Percentiles rank a stretch among this genome's conserved stretches.
Evolutionary conservation across 1,140 invertebrate species (phyloP).

Genomic region (Nymphalis io): DNA sequence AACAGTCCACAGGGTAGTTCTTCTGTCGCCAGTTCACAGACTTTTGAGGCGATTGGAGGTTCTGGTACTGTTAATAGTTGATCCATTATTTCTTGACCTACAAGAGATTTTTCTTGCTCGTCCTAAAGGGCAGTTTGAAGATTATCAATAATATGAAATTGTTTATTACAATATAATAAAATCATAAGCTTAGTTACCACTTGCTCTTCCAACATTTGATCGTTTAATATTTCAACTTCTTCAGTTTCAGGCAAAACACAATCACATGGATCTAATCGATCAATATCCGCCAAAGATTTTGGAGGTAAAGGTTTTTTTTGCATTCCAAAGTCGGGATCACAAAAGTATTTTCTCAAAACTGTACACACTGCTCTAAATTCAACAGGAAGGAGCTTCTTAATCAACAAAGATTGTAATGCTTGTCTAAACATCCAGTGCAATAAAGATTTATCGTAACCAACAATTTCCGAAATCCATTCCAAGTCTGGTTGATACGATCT

Average conservation of each 20-base stretch:
- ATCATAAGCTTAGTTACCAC: constrained; percentile 12
- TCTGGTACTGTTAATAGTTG: constrained; percentile 41
- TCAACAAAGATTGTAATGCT: constrained; percentile 56
- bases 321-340: constrained; percentile 68
- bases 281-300: constrained; percentile 46
- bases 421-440: constrained; percentile 73
- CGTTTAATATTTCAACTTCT: constrained; percentile 48
- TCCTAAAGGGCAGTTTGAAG: background rate
- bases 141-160: no score
- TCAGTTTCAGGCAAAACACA: constrained; percentile 60
- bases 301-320: constrained; percentile 45
- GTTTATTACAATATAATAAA: no score
- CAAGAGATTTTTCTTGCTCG: constrained; percentile 44
- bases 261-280: constrained; percentile 57
- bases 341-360: constrained; percentile 54
- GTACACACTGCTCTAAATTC: constrained; percentile 49
- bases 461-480: constrained; percentile 54
- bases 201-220: constrained; percentile 42
- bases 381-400: constrained; percentile 39
- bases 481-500: constrained; percentile 71
- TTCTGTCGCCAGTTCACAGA: constrained; percentile 58
- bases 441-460: constrained; percentile 54
- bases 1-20: constrained; percentile 55
- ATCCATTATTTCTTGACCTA: constrained; percentile 46
- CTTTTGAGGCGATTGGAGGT: constrained; percentile 43